phyloP scores from a whole-genome alignment of 2,797 vertebrate species.

The Myoxocephalus aenaeus region DNA sequence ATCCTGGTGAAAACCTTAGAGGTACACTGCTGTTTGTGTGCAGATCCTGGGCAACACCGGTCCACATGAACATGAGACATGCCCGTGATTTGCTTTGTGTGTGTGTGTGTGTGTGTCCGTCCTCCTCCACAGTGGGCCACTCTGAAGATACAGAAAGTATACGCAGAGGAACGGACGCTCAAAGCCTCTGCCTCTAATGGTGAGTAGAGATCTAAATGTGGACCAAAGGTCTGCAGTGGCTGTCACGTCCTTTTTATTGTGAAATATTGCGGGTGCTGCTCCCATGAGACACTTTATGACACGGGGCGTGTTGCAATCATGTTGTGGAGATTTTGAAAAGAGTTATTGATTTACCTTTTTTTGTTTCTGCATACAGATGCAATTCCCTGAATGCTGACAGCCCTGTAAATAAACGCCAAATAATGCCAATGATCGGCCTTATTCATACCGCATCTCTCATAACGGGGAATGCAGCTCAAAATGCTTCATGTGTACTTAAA shows the following conservation, averaged over 20 bases:
- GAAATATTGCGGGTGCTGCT: slow-evolving; percentile 39
- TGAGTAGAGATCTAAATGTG: slow-evolving; percentile 45
- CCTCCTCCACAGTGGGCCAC: slow-evolving; percentile 92
- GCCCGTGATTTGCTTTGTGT: background rate
- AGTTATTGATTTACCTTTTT: background rate
- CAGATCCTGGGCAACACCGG: too few species aligned
- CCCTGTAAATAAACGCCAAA: background rate
- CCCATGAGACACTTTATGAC: slow-evolving; percentile 46
- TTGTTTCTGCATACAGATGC: background rate
- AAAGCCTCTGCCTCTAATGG: slow-evolving; percentile 80
- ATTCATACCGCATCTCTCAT: background rate
- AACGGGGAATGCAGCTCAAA: background rate
- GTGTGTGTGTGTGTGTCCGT: slow-evolving; percentile 17
- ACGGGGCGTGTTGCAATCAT: slow-evolving; percentile 45
- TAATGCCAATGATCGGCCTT: background rate
- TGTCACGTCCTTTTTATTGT: slow-evolving; percentile 44
- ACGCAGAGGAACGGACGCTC: slow-evolving; percentile 70
- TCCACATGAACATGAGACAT: background rate
- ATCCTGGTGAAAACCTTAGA: slow-evolving; percentile 91
- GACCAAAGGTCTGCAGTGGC: too few species aligned
- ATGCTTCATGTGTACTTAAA: background rate
- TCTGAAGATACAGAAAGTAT: slow-evolving; percentile 88
- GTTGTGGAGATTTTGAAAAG: background rate
- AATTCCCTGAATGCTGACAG: background rate
- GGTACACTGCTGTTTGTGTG: slow-evolving; percentile 72